Evolutionary conservation across 2,797 vertebrate genomes (phyloP).

Genomic region (Lutjanus campechanus): DNA sequence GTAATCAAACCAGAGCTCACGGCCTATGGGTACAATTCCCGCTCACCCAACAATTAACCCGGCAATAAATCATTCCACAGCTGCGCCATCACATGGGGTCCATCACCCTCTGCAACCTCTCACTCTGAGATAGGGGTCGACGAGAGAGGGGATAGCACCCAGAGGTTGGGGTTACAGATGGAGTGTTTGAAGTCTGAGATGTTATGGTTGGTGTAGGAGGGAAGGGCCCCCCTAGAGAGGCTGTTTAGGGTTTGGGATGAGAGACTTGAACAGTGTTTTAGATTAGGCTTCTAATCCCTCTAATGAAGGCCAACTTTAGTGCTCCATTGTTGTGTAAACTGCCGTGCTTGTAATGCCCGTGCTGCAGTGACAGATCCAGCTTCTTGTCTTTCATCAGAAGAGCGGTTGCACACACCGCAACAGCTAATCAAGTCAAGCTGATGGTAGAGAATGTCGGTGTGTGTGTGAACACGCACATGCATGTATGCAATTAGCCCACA

Average conservation of each 20-base stretch:
- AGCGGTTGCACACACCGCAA: slow-evolving; percentile 49
- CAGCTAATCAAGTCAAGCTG: slow-evolving; percentile 76
- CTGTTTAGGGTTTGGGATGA: slow-evolving; percentile 75
- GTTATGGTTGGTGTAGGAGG: slow-evolving; percentile 69
- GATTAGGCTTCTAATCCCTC: slow-evolving; percentile 78
- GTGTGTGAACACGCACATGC: slow-evolving; percentile 29
- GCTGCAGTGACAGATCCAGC: slow-evolving; percentile 68
- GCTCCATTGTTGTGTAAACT: slow-evolving; percentile 75
- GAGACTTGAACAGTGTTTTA: slow-evolving; percentile 73
- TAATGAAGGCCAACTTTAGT: slow-evolving; percentile 76
- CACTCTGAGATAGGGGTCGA: slow-evolving; percentile 59
- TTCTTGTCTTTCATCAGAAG: slow-evolving; percentile 77
- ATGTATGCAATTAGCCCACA: slow-evolving; percentile 58
- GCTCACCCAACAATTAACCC: slow-evolving; percentile 79
- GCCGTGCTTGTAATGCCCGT: slow-evolving; percentile 56
- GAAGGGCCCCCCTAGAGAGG: slow-evolving; percentile 60
- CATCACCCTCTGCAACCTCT: slow-evolving; percentile 55
- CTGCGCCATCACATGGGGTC: slow-evolving; percentile 76
- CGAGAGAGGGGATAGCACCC: slow-evolving; percentile 69
- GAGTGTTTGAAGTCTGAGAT: slow-evolving; percentile 79
- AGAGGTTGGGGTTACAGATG: slow-evolving; percentile 79
- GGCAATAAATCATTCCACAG: slow-evolving; percentile 78
- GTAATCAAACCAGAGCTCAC: slow-evolving; percentile 66
- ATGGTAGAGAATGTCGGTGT: slow-evolving; percentile 37
- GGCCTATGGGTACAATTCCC: slow-evolving; percentile 66